Percentiles rank a stretch among this genome's conserved stretches.
phyloP scores from a whole-genome alignment of 2,888 invertebrate genomes.

The Nebria brevicollis region DNA sequence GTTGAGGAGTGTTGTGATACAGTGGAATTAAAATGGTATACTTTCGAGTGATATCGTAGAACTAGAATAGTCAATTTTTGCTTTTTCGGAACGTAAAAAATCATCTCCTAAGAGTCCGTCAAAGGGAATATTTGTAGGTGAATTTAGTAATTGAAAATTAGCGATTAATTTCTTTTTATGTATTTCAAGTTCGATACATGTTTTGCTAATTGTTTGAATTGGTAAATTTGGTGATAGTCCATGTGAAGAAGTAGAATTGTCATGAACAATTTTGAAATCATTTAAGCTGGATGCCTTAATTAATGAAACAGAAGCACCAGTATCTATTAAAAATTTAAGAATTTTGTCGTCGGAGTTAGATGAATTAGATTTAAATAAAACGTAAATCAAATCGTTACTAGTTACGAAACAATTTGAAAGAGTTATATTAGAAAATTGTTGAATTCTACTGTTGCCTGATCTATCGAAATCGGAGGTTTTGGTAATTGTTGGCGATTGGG shows the following conservation, averaged over 20 bases:
- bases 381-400: conserved; percentile 15
- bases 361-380: neutral
- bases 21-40: conserved; percentile 28
- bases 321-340: conserved; percentile 11
- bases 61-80: conserved; percentile 18
- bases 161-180: neutral
- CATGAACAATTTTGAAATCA: neutral
- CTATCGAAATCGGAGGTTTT: conserved; percentile 1
- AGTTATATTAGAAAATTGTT: conserved; percentile 14
- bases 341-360: conserved; percentile 12
- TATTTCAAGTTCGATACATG: conserved; percentile 4
- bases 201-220: neutral
- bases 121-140: conserved; percentile 18
- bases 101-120: conserved; percentile 18
- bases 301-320: too few relatives aligned
- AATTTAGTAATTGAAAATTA: conserved; percentile 15
- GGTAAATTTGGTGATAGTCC: conserved; percentile 22
- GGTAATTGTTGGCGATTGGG: neutral
- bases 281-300: conserved; percentile 9
- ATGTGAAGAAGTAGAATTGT: conserved; percentile 5
- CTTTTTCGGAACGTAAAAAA: conserved; percentile 5
- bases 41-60: conserved; percentile 3
- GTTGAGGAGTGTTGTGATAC: conserved; percentile 29
- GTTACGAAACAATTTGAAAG: conserved; percentile 5
- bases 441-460: conserved; percentile 10